Base-by-base conservation (phyloP, 2,888 invertebrate genomes). In the Zeuzera pyrina region DNA sequence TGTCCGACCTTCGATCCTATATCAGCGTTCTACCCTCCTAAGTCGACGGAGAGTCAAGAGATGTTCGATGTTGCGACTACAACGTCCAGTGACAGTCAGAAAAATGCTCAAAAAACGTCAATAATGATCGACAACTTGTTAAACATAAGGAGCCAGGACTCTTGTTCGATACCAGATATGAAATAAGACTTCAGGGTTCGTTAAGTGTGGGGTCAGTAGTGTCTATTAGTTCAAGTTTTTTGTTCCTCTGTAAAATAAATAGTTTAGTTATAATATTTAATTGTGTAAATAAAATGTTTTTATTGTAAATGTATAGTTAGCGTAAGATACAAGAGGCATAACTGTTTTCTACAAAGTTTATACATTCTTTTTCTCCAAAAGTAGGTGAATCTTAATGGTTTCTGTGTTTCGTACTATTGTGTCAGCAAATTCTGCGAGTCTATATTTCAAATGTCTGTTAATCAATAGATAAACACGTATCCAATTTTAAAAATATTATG, bases 201-300 rank as follows among this genome's bases (percentile, higher is more conserved):
- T 51, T 54, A 52, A 29, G 31, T 21, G 53, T 57, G 67, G 73
- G 70, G 60, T 72, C 69, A 57, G 63, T 72, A 76, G 74, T 66
- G 62, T 60, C 53, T 59, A 59, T 64, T 81, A 79, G 79, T 71
- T 74, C 56, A 76, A 71, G 69, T 61, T 62, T 45, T 79, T 81
- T 74, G 81, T 81, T 81, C 83, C 81, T 81, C 62, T 81, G 79
- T 81, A 81, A 73, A 71, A 66, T 65, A 63, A 52, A 52, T 71
- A 74, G 70, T 54, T 34, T 70, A 70, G 63, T 51, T 50, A 55
- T 66, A 63, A 65, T 74, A 74, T 74, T 77, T 78, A 76, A 77
- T 54, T 49, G 44, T 81, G 79, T 81, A 81, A 66, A 79, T 79
- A 81, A 71, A 77, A 76, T 72, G 73, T 74, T 78, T 76, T 73